Evolutionary conservation across 2,888 invertebrate species (phyloP).

Genomic region (Pycnomerus fuliginosus): DNA sequence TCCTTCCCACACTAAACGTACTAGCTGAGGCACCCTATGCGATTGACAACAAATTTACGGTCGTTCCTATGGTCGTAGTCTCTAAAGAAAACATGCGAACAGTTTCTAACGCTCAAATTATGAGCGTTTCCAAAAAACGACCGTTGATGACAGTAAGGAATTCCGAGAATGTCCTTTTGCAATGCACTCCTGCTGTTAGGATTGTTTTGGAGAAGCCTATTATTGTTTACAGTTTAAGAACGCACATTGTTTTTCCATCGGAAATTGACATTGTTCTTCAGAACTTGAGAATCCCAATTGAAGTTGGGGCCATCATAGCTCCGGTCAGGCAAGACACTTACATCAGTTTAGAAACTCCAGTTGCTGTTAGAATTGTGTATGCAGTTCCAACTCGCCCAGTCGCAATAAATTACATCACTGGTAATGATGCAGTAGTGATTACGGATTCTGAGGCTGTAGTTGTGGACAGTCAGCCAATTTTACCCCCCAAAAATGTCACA

Average conservation of each 20-base stretch:
- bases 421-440: conserved; percentile 26
- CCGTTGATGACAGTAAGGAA: conserved; percentile 49
- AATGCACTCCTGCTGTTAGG: conserved; percentile 52
- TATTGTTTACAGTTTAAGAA: conserved; percentile 46
- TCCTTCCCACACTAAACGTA: conserved; percentile 42
- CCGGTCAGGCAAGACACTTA: conserved; percentile 45
- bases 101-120: conserved; percentile 47
- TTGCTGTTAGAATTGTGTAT: conserved; percentile 49
- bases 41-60: conserved; percentile 44
- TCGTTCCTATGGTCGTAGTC: conserved; percentile 48
- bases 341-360: conserved; percentile 46
- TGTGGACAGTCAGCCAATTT: conserved; percentile 39
- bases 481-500: conserved; percentile 43
- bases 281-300: conserved; percentile 49
- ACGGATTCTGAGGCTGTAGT: conserved; percentile 44
- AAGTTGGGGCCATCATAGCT: conserved; percentile 52
- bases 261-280: conserved; percentile 49
- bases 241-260: conserved; percentile 51
- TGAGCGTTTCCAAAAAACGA: conserved; percentile 45
- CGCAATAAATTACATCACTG: conserved; percentile 33
- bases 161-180: conserved; percentile 39
- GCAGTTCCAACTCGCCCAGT: conserved; percentile 51
- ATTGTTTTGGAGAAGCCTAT: conserved; percentile 50
- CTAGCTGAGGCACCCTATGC: conserved; percentile 45
- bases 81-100: conserved; percentile 45